Percentiles rank a stretch among this genome's conserved stretches.
Evolutionary conservation across 2,888 invertebrate genomes (phyloP).

Genomic region (Auanema freiburgensis): DNA sequence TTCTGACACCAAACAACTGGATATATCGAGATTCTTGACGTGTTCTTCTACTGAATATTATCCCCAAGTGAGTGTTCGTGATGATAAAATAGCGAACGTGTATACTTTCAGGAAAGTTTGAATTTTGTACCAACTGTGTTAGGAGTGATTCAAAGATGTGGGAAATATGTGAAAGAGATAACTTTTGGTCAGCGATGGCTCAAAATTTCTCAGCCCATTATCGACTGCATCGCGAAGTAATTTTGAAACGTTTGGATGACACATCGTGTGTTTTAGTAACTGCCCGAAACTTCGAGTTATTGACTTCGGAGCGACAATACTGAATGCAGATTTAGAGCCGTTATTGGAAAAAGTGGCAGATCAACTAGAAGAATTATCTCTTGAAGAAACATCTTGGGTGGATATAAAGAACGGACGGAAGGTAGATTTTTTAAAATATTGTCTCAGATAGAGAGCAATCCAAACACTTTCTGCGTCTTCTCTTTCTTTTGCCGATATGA

Average conservation of each 20-base stretch:
- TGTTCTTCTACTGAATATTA: conserved; percentile 16
- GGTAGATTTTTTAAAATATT: not conserved
- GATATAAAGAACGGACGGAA: conserved; percentile 14
- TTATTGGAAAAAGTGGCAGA: conserved; percentile 21
- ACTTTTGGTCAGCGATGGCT: conserved; percentile 52
- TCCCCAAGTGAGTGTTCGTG: conserved; percentile 9
- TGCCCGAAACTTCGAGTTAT: conserved; percentile 25
- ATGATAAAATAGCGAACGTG: not conserved
- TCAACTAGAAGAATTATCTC: conserved; percentile 25
- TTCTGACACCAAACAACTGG: conserved; percentile 13
- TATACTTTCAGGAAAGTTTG: conserved; percentile 33
- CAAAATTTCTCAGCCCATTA: conserved; percentile 42
- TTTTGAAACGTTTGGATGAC: not conserved
- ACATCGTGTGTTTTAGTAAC: conserved; percentile 23
- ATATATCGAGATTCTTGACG: conserved; percentile 15
- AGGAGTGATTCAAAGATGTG: conserved; percentile 47
- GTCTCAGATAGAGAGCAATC: not conserved
- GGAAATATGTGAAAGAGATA: conserved; percentile 38
- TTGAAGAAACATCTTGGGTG: conserved; percentile 40
- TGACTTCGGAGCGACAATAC: conserved; percentile 31
- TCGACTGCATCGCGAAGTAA: conserved; percentile 43
- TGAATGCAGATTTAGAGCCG: conserved; percentile 27
- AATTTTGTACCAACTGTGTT: conserved; percentile 38
- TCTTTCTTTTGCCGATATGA: too few relatives aligned
- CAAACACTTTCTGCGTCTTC: not conserved